These are phyloP conservation scores for Hassar affinis DNA, from an alignment of 2,113 vertebrate species.

Conservation along the genomic window DNA sequence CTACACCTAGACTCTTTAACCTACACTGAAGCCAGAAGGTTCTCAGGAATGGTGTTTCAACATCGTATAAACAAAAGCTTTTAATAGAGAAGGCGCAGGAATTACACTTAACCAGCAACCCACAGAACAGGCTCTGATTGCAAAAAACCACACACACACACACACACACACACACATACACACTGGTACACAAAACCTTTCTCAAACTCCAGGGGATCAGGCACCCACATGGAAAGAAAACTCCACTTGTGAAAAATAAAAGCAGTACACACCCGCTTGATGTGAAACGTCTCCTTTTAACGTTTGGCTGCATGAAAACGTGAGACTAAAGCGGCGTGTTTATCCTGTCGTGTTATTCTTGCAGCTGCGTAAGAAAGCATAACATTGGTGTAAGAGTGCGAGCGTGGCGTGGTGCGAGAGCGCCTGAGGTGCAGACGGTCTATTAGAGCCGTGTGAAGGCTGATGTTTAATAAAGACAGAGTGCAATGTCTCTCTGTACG, in stretches of 20 bases:
- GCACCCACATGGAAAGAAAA: constrained; percentile 20
- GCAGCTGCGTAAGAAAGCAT: constrained; percentile 17
- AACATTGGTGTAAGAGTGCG: constrained; percentile 23
- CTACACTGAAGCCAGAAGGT: constrained; percentile 43
- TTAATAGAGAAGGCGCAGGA: constrained; percentile 47
- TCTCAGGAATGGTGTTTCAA: constrained; percentile 31
- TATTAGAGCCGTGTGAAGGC: constrained; percentile 32
- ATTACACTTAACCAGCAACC: constrained; percentile 45
- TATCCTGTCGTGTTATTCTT: constrained; percentile 19
- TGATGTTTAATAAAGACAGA: constrained; percentile 48
- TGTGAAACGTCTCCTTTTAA: constrained; percentile 26
- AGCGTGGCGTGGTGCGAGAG: constrained; percentile 17
- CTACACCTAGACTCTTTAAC: constrained; percentile 25
- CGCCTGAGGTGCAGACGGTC: constrained; percentile 28
- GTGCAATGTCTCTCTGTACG: constrained; percentile 35
- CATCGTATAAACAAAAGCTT: constrained; percentile 47
- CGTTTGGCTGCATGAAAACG: constrained; percentile 13
- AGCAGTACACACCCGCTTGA: neutral
- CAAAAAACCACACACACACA: constrained; percentile 26
- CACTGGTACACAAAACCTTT: neutral
- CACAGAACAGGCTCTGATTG: constrained; percentile 49
- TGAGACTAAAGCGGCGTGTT: neutral
- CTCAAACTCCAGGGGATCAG: constrained; percentile 11
- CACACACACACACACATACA: neutral
- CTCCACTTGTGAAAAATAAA: neutral